Base-by-base conservation (phyloP, 1,140 invertebrate genomes). In the Himalopsyche phryganea region DNA sequence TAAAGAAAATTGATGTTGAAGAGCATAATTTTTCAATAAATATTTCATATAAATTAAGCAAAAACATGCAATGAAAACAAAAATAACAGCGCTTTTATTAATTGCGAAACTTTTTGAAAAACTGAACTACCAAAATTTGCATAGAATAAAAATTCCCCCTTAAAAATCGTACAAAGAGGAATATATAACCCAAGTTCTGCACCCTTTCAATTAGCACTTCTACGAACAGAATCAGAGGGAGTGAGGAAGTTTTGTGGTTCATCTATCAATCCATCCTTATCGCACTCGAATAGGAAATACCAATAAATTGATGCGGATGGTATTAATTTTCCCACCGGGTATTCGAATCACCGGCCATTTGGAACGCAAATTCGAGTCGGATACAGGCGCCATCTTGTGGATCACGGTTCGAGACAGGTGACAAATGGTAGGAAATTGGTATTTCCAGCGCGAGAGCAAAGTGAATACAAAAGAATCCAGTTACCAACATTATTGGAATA, bases 221-320 rank as follows among this genome's bases (percentile, higher is more conserved):
- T 19, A 14, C 44, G 17, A 46, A 46, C 44, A 14, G 19, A 14
- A 46, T 14, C n/a, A 18, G 32, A 18, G 53, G 33, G 28, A 17
- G 17, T 35, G 15, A 1, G 32, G 32, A 17, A 45, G 13, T 11
- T 40, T 19, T 17, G 28, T 20, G 11, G 19, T 35, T 13, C 4
- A 28, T 28, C 23, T 28, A 28, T 28, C 3, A 28, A 28, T 3
- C 23, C 23, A 9, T 28, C 23, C 23, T 28, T 28, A 28, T 32
- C 45, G 45, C 14, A 11, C 10, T 18, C 15, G 17, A 17, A 51
- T 36, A 42, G 58, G 50, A 52, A 46, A 51, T 40, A 40, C 40
- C 52, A 49, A 44, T 61, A 52, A 61, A 61, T 61, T 56, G 53
- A 50, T 28, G 23, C 49, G 59, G 45, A 51, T 47, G 59, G 50